These are phyloP conservation scores for Leptoclinus maculatus DNA, from an alignment of 2,797 vertebrate species.

Conservation along the genomic window DNA sequence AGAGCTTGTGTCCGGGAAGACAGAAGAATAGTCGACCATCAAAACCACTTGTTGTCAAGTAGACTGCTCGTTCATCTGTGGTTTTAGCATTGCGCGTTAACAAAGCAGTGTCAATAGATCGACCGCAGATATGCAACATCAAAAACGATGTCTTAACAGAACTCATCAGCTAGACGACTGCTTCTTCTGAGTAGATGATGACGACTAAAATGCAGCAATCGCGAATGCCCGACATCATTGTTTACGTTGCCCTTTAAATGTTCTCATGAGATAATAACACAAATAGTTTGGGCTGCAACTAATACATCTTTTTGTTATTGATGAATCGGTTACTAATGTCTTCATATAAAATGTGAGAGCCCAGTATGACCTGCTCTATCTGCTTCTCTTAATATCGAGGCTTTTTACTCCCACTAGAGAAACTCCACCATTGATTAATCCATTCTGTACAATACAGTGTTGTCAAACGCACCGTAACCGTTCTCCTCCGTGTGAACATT, in stretches of 20 bases:
- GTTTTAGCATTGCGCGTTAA: background rate
- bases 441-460: background rate
- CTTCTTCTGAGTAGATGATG: too few species aligned
- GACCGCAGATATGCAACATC: background rate
- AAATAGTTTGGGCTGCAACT: background rate
- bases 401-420: conserved; percentile 6
- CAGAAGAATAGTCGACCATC: background rate
- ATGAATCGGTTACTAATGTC: background rate
- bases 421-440: conserved; percentile 33
- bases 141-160: background rate
- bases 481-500: conserved; percentile 10
- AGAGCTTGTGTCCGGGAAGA: background rate
- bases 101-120: background rate
- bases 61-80: background rate
- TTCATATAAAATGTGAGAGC: too few species aligned
- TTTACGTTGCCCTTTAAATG: background rate
- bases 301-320: background rate
- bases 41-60: background rate
- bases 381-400: background rate
- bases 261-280: background rate
- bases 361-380: background rate
- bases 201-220: background rate
- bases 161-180: background rate
- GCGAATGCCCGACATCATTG: too few species aligned
- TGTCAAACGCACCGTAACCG: conserved; percentile 12